Evolutionary conservation across 2,113 vertebrate genomes (phyloP).

Genomic region (Sylvicapra grimmia): DNA sequence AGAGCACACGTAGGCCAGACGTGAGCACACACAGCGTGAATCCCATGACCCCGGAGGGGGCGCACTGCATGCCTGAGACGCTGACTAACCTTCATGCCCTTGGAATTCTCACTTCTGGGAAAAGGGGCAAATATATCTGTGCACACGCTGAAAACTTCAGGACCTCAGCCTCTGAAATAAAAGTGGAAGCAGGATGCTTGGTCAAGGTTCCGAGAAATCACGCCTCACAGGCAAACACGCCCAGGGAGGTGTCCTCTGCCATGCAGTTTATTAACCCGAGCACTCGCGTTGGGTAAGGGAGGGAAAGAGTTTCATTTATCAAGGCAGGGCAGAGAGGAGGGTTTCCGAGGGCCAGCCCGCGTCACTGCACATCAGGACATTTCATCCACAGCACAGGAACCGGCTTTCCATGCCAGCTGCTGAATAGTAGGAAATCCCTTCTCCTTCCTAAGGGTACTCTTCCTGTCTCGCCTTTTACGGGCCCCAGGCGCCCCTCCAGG

Average conservation of each 20-base stretch:
- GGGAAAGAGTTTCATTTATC: not conserved
- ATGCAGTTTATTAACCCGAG: not conserved
- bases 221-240: fast-evolving
- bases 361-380: not conserved
- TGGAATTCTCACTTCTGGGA: not conserved
- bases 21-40: not conserved
- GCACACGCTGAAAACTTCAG: fast-evolving
- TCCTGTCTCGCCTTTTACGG: constrained; percentile 48
- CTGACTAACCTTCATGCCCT: not conserved
- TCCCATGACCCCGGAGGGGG: not conserved
- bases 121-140: not conserved
- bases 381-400: not conserved
- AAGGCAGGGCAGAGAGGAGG: not conserved
- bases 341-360: not conserved
- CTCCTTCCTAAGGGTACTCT: constrained; percentile 15
- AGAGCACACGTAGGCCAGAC: not conserved
- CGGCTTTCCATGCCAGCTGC: not conserved
- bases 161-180: not conserved
- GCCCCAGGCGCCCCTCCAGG: not conserved
- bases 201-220: not conserved
- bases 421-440: constrained; percentile 66
- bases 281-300: not conserved
- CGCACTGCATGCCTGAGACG: fast-evolving
- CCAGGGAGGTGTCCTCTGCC: not conserved
- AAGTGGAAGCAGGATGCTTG: fast-evolving